These are phyloP conservation scores for Agrotis puta DNA, from an alignment of 2,888 invertebrate genomes.

Conservation along the genomic window DNA sequence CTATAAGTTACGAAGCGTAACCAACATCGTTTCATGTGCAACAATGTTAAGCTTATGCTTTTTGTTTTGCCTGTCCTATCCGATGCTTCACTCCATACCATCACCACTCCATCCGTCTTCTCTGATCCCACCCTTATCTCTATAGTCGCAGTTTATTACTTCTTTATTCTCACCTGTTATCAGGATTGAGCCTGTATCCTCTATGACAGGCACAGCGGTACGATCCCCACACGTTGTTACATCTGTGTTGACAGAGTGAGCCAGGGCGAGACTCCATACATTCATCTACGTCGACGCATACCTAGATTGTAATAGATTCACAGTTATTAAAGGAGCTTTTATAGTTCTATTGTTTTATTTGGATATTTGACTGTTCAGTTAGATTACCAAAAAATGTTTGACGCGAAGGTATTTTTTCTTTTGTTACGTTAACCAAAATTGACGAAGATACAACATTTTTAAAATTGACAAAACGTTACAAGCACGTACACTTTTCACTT, in stretches of 20 bases:
- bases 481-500: too few relatives aligned
- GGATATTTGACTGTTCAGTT: too few relatives aligned
- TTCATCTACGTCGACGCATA: constrained; percentile 93
- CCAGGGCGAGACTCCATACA: constrained; percentile 86
- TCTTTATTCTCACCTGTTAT: constrained; percentile 76
- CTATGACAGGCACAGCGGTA: constrained; percentile 96
- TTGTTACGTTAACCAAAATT: too few relatives aligned
- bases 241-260: constrained; percentile 95
- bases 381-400: too few relatives aligned
- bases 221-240: constrained; percentile 97
- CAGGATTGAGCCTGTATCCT: constrained; percentile 94
- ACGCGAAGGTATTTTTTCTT: too few relatives aligned
- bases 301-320: constrained; percentile 69
- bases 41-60: too few relatives aligned
- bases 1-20: too few relatives aligned
- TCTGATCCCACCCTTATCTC: background rate
- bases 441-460: too few relatives aligned
- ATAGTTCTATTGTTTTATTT: too few relatives aligned
- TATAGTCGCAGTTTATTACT: background rate
- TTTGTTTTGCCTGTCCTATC: background rate
- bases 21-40: too few relatives aligned
- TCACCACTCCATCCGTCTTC: background rate
- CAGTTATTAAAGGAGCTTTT: too few relatives aligned
- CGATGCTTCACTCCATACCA: background rate
- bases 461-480: too few relatives aligned